Evolutionary conservation across 2,888 invertebrate species (phyloP).

Genomic region (Chalcosyrphus nemorum): DNA sequence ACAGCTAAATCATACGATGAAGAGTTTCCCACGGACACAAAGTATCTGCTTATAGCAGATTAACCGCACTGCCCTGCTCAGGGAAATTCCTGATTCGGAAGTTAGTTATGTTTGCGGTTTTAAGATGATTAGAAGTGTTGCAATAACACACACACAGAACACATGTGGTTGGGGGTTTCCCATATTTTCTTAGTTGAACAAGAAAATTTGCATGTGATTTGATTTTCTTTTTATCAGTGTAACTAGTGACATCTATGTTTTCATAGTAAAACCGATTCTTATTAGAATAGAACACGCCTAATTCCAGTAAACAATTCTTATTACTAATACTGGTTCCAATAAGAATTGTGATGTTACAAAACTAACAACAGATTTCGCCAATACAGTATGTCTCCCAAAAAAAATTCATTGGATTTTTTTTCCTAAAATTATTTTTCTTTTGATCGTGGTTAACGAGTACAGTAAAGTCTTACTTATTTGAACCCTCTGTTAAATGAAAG

Average conservation of each 20-base stretch:
- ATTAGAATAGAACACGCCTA: background rate
- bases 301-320: background rate
- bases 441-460: too few species aligned
- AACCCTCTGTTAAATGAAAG: too few species aligned
- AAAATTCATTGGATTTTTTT: too few species aligned
- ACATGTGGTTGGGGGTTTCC: conserved; percentile 48
- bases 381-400: background rate
- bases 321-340: background rate
- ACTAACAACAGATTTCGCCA: background rate
- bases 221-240: background rate
- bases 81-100: conserved; percentile 65
- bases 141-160: conserved; percentile 46
- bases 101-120: conserved; percentile 52
- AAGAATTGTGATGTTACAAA: background rate
- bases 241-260: conserved; percentile 41
- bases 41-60: conserved; percentile 53
- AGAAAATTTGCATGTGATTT: background rate
- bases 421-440: too few species aligned
- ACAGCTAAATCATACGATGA: background rate
- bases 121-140: conserved; percentile 62
- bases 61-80: conserved; percentile 50
- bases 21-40: conserved; percentile 52
- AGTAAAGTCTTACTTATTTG: too few species aligned
- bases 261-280: background rate
- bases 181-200: background rate